Evolutionary conservation across 2,113 vertebrate genomes (phyloP).

Genomic region (Gobio gobio): DNA sequence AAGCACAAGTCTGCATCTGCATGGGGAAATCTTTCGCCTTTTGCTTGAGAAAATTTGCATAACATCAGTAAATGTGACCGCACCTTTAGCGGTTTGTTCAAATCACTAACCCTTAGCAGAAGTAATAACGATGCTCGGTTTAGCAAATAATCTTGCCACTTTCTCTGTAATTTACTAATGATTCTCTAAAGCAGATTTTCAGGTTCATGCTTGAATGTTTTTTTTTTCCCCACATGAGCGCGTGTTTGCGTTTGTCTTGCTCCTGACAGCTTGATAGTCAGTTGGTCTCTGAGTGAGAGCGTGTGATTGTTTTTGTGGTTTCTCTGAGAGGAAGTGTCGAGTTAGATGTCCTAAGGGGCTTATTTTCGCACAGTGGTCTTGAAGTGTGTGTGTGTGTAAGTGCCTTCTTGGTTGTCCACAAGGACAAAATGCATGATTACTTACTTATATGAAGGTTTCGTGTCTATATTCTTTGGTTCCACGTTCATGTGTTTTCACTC

Average conservation of each 20-base stretch:
- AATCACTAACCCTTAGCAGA: not conserved
- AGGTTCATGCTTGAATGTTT: not conserved
- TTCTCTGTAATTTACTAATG: not conserved
- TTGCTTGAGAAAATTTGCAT: too few relatives aligned
- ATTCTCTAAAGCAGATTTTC: not conserved
- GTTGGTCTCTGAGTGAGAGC: constrained; percentile 30
- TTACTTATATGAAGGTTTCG: constrained; percentile 10
- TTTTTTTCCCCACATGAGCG: constrained; percentile 10
- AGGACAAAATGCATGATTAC: constrained; percentile 1
- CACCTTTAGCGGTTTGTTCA: not conserved
- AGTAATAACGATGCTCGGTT: not conserved
- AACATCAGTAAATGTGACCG: not conserved
- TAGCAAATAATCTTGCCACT: not conserved
- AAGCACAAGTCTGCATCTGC: too few relatives aligned
- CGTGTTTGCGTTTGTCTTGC: constrained; percentile 30
- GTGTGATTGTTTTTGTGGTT: constrained; percentile 37
- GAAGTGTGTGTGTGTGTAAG: constrained; percentile 14
- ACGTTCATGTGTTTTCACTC: not conserved
- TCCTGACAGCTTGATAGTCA: not conserved
- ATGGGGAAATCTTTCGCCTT: too few relatives aligned
- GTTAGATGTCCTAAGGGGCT: constrained; percentile 47
- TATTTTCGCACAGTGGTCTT: constrained; percentile 44
- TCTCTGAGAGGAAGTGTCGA: constrained; percentile 37
- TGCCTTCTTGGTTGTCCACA: constrained; percentile 3
- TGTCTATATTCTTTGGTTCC: not conserved